A percentile compares a stretch with the other conserved stretches of the same genome.
These are phyloP conservation scores for Nomia melanderi DNA, from an alignment of 1,140 invertebrate species.

Conservation along the genomic window DNA sequence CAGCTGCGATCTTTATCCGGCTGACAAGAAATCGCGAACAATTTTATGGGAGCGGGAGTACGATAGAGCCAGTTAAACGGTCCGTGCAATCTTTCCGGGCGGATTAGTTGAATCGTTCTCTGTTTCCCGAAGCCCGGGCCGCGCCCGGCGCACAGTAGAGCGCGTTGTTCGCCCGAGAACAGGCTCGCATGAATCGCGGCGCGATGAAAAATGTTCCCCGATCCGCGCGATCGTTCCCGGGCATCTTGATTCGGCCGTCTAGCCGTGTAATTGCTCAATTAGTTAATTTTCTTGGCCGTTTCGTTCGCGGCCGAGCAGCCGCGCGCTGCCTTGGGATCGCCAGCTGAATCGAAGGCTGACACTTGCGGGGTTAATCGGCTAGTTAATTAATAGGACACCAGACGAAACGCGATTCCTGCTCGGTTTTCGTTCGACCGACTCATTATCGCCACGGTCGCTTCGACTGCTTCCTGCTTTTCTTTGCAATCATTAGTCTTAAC, in stretches of 20 bases:
- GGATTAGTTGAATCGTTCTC: background rate
- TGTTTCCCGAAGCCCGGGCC: constrained; percentile 13
- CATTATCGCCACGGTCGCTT: background rate
- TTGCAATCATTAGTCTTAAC: no score
- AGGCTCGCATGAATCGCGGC: background rate
- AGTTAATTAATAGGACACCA: background rate
- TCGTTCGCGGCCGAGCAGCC: background rate
- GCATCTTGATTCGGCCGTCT: background rate
- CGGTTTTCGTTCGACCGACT: background rate
- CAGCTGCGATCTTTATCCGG: background rate
- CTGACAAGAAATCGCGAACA: background rate
- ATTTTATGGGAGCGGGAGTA: constrained; percentile 1
- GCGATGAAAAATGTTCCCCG: background rate
- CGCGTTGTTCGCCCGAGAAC: background rate
- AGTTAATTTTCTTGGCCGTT: background rate
- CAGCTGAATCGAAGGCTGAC: background rate
- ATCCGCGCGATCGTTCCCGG: background rate
- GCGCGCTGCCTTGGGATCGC: background rate
- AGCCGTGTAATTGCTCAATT: constrained; percentile 5
- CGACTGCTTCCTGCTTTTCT: no score
- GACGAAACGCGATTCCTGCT: background rate
- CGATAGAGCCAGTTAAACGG: background rate
- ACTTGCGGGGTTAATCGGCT: background rate
- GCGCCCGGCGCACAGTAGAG: background rate
- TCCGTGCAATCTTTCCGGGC: constrained; percentile 18